A percentile compares a stretch with the other conserved stretches of the same genome.
Conservation (phyloP, 2,888 invertebrate species). For the Octodonta nipae region DNA sequence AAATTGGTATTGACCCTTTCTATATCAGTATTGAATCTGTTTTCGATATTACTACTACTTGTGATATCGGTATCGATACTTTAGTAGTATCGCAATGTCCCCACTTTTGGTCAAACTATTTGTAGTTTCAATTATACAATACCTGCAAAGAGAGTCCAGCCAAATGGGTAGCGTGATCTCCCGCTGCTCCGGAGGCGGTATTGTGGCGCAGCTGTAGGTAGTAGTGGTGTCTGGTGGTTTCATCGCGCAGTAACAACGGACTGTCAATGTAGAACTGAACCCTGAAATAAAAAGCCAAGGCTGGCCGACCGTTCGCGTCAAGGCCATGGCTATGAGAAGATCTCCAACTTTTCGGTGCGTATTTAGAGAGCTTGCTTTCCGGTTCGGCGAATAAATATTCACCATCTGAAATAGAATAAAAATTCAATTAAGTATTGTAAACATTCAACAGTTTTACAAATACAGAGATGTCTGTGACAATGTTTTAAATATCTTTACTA, state of each 20-base stretch:
- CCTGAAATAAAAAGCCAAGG: slow-evolving; percentile 77
- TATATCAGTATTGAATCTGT: too few species aligned
- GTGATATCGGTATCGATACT: too few species aligned
- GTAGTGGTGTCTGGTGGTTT: slow-evolving; percentile 83
- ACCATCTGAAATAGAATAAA: slow-evolving; percentile 58
- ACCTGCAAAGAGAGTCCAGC: slow-evolving; percentile 72
- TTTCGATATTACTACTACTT: too few species aligned
- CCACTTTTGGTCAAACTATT: too few species aligned
- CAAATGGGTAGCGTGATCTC: slow-evolving; percentile 59
- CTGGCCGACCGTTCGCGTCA: slow-evolving; percentile 79
- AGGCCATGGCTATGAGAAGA: slow-evolving; percentile 83
- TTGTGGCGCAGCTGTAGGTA: slow-evolving; percentile 90
- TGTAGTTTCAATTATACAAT: too few species aligned
- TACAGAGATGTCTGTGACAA: too few species aligned
- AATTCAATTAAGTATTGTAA: too few species aligned
- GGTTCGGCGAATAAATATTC: slow-evolving; percentile 91
- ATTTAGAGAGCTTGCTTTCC: slow-evolving; percentile 90
- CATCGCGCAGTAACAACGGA: slow-evolving; percentile 78
- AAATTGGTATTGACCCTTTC: too few species aligned
- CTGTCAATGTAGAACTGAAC: slow-evolving; percentile 91
- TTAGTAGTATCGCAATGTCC: too few species aligned
- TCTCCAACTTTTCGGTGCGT: slow-evolving; percentile 93
- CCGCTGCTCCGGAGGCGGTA: slow-evolving; percentile 52
- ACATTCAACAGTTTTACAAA: too few species aligned
- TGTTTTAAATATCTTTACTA: too few species aligned